phyloP scores from a whole-genome alignment of 2,888 invertebrate species.

The Parnassius apollo region DNA sequence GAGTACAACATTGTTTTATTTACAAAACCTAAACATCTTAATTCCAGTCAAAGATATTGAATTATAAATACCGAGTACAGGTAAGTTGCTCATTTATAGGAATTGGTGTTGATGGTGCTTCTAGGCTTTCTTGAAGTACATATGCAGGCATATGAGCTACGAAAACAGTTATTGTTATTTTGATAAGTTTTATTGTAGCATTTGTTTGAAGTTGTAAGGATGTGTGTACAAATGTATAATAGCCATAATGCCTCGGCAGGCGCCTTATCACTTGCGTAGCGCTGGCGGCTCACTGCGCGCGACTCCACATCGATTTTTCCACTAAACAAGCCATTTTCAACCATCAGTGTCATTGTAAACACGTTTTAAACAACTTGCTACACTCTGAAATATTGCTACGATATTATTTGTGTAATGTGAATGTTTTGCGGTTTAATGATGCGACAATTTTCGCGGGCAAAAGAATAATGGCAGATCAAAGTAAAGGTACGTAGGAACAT shows the following conservation, averaged over 20 bases:
- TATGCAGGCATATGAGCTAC: too few relatives aligned
- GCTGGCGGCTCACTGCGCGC: conserved; percentile 63
- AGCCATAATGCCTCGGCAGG: conserved; percentile 35
- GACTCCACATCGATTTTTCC: conserved; percentile 74
- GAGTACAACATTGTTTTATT: too few relatives aligned
- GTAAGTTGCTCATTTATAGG: too few relatives aligned
- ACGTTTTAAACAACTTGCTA: conserved; percentile 55
- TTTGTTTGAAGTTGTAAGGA: background rate
- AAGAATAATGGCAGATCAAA: conserved; percentile 69
- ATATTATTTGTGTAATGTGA: conserved; percentile 52
- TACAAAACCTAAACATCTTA: too few relatives aligned
- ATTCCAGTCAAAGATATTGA: too few relatives aligned
- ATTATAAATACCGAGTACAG: too few relatives aligned
- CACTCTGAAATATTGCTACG: conserved; percentile 33
- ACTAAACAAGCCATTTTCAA: conserved; percentile 67
- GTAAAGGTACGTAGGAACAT: conserved; percentile 60
- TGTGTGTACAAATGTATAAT: conserved; percentile 37
- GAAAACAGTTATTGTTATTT: too few relatives aligned
- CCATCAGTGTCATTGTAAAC: conserved; percentile 67
- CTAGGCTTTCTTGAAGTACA: too few relatives aligned
- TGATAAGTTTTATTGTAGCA: too few relatives aligned
- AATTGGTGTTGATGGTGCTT: too few relatives aligned
- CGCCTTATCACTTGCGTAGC: conserved; percentile 59
- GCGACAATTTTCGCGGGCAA: conserved; percentile 49
- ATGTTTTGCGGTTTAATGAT: conserved; percentile 56